Evolutionary conservation across 1,140 invertebrate genomes (phyloP).

Genomic region (Lordiphosa stackelbergi): DNA sequence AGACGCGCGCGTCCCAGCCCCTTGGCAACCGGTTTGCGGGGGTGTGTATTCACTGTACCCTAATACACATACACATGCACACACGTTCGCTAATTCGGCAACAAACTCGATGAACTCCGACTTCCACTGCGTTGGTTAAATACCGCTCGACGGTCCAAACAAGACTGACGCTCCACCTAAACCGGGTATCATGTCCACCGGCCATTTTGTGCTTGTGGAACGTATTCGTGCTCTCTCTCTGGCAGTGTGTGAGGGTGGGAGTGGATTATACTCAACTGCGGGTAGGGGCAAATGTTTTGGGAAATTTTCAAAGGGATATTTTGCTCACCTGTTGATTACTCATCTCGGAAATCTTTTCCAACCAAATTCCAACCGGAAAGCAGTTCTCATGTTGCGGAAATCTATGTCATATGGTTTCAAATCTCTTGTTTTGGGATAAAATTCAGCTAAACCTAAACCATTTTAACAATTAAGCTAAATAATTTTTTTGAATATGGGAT

Average conservation of each 20-base stretch:
- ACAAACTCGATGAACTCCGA: slow-evolving; percentile 38
- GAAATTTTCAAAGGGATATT: slow-evolving; percentile 39
- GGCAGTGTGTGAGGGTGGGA: slow-evolving; percentile 8
- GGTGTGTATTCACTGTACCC: slow-evolving; percentile 51
- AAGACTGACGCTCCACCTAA: slow-evolving; percentile 39
- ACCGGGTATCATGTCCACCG: slow-evolving; percentile 14
- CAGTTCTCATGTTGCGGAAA: too few relatives aligned
- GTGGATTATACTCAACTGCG: neutral
- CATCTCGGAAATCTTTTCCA: too few relatives aligned
- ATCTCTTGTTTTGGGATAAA: too few relatives aligned
- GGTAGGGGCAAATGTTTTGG: slow-evolving; percentile 57
- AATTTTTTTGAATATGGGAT: too few relatives aligned
- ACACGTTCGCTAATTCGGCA: slow-evolving; percentile 40
- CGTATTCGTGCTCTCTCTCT: slow-evolving; percentile 4
- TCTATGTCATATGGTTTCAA: too few relatives aligned
- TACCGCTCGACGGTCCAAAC: slow-evolving; percentile 54
- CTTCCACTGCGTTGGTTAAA: slow-evolving; percentile 10
- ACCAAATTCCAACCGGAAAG: too few relatives aligned
- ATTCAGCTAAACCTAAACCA: too few relatives aligned
- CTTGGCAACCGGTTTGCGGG: slow-evolving; percentile 54
- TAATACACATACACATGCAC: slow-evolving; percentile 37
- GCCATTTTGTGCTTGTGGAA: slow-evolving; percentile 28
- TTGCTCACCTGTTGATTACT: slow-evolving; percentile 42
- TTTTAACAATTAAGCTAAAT: too few relatives aligned
- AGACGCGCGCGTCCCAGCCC: slow-evolving; percentile 48